Base-by-base conservation (phyloP, 2,888 invertebrate species). In the Lampropteryx suffumata region DNA sequence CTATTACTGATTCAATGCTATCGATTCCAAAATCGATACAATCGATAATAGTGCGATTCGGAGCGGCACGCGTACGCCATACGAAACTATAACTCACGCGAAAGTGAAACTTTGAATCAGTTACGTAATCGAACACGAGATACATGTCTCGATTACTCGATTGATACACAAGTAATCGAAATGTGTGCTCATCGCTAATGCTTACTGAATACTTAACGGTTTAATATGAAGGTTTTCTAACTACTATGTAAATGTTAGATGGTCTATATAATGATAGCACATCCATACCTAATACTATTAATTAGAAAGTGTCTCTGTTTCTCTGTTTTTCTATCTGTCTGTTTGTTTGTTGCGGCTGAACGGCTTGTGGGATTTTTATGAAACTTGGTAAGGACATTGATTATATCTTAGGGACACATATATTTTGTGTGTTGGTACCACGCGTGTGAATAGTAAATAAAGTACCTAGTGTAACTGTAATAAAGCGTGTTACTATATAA, bases 41-140 rank as follows among this genome's bases (percentile, higher is more conserved):
- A 46, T 56, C 59, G 61, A 67, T 59, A 58, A 42, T 47, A 50
- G 43, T 39, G 63, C 56, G 48, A 67, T 66, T 65, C 57, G 64
- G 61, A 66, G 62, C 71, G 61, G 52, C 50, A 55, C 66, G 62
- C 48, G 46, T 63, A 62, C 64, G 71, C 67, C 65, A 64, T 62
- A 61, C 71, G 57, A 79, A 83, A 82, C 75, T 71, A 77, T 84
- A 84, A 79, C 77, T 83, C 80, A 82, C 73, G 73, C 71, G 80
- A 88, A 88, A 88, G 88, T 88, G 89, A 88, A 87, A 87, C 83
- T 79, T 75, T 67, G 62, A 71, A 76, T 76, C 73, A 62, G 7
- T 87, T 83, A 74, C 73, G 75, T 76, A 83, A 76, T 68, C 62
- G 63, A 67, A 71, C 67, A 61, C 63, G 65, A 73, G 76, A 73